Base-by-base conservation (phyloP, 2,113 vertebrate genomes). In the Speoplatyrhinus poulsoni region DNA sequence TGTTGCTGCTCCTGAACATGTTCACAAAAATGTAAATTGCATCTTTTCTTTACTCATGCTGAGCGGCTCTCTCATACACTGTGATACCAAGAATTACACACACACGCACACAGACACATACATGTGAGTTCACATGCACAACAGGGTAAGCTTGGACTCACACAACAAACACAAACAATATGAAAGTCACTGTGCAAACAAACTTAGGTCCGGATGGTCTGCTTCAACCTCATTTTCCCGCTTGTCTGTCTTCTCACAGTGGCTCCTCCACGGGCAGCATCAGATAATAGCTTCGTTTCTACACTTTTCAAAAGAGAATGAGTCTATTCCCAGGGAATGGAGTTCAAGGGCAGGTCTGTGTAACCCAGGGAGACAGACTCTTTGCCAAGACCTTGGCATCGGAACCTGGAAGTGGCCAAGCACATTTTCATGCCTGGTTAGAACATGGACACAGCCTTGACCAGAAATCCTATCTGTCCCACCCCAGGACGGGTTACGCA, bases 331-430 rank as follows among this genome's bases (percentile, higher is more conserved):
- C 91, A 70, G 73, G 90, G 65, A 89, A 86, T 80, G 5, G 73
- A 84, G 91, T 92, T 94, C 92, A 92, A 92, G 91, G 91, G 87
- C 88, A 85, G 89, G 90, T 87, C 91, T 88, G 76, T 64, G 65
- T 70, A 85, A 89, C 85, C 86, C 82, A 70, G 86, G 86, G 88
- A 92, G 84, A 76, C 77, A 75, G 69, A 70, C 75, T 79, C 76
- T 80, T 65, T 19, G 80, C 90, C 83, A 88, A 86, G 87, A 89
- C 88, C 87, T 89, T 85, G 82, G 82, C 82, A 89, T 79, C 70
- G 74, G 84, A 91, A 83, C 70, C 81, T 78, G 81, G 75, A 84
- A 82, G 86, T 71, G 71, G 82, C 81, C 77, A 65, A 72, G 70
- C 72, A 82, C 12, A 57, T 77, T 87, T 90, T 69, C 79, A 85